Evolutionary conservation across 2,888 invertebrate genomes (phyloP), one percentile per base, ranked within the genome.

Genomic region (Eurytoma californica): DNA sequence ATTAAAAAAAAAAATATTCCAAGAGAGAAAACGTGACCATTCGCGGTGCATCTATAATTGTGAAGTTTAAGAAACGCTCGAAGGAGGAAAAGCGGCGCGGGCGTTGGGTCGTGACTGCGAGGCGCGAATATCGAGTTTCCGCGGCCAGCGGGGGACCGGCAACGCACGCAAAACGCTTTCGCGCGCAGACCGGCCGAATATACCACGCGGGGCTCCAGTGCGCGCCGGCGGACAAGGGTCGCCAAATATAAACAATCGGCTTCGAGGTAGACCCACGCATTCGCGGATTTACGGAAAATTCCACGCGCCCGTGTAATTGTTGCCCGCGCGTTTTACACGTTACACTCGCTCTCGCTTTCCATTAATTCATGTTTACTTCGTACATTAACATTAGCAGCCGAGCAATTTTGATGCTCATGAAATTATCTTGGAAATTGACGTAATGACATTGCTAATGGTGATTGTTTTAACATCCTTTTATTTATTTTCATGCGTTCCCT

Each of bases 161-260:
- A 3, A 14, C n/a, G n/a, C 53, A 53, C 53, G 53, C 53, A 3
- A 16, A 53, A 53, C 53, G n/a, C 16, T 53, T 53, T 53, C 13
- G 53, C 53, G 53, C 53, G 16, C 53, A 53, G 14, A 4, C 53
- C 53, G n/a, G n/a, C 53, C 53, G 13, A 53, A 53, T 53, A 53
- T 53, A 53, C 24, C 53, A 53, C 53, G n/a, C 53, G 53, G 16
- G 16, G 53, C n/a, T 53, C 53, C 53, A 53, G 60, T 9, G 13
- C 60, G 14, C 39, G 39, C 39, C 39, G 7, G 9, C 39, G 9
- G 39, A 7, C 30, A 30, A 69, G 57, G 20, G 57, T 47, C 58
- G 69, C 69, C 68, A 18, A 69, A 69, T 57, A 57, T 69, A 67
- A 67, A 67, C 67, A 67, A 67, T 67, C 28, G 47, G 12, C 55